Evolutionary conservation across 2,888 invertebrate genomes (phyloP).

Genomic region (Leptinotarsa rubiginosa): DNA sequence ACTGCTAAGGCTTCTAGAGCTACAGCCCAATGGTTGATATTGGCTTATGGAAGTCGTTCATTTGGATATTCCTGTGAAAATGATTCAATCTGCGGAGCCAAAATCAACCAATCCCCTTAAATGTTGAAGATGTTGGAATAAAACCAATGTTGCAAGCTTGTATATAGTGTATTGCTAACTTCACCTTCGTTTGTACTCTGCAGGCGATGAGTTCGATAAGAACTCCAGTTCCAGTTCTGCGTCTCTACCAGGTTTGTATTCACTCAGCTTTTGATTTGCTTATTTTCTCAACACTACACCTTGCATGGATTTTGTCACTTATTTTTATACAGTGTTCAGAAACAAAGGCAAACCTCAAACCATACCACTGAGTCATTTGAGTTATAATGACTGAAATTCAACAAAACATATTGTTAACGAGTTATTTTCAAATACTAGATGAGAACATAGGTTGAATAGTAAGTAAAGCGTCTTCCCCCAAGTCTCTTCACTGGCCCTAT

Average conservation of each 20-base stretch:
- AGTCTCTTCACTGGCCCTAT: too few relatives aligned
- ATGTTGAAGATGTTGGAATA: conserved; percentile 14
- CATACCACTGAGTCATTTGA: background rate
- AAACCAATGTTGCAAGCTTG: conserved; percentile 41
- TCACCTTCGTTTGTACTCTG: conserved; percentile 58
- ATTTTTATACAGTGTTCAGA: background rate
- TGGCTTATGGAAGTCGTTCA: background rate
- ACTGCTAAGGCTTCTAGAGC: conserved; percentile 17
- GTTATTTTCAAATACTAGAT: too few relatives aligned
- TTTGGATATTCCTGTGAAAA: background rate
- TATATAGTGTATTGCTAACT: conserved; percentile 52
- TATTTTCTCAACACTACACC: conserved; percentile 51
- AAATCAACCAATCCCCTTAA: background rate
- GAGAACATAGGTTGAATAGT: too few relatives aligned
- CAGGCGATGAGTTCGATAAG: conserved; percentile 76
- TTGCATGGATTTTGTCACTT: conserved; percentile 5
- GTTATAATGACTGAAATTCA: background rate
- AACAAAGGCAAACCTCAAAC: conserved; percentile 4
- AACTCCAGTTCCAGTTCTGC: conserved; percentile 78
- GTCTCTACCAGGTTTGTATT: conserved; percentile 75
- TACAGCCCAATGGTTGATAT: background rate
- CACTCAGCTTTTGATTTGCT: conserved; percentile 54
- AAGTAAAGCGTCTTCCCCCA: too few relatives aligned
- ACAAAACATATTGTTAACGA: too few relatives aligned
- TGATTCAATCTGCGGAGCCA: background rate